Base-by-base conservation (phyloP, 2,797 vertebrate species). In the Microctenopoma stevenorrisi region DNA sequence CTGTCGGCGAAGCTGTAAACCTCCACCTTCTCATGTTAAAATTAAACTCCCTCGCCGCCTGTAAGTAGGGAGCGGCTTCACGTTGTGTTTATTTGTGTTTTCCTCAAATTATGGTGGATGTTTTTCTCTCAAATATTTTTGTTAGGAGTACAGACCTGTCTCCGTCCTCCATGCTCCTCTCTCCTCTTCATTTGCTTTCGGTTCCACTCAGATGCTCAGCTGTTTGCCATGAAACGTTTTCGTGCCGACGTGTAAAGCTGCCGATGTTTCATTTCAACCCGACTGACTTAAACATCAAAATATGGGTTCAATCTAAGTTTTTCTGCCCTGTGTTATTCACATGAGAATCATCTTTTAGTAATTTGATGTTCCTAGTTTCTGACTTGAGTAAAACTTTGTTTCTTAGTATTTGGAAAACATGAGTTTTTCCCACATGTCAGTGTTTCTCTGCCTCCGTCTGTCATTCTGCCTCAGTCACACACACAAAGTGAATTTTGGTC, bases 61-160 rank as follows among this genome's bases (percentile, higher is more conserved):
- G 60, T 5, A 5, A 66, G 77, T 0, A 68, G 4, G 42, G 14
- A 74, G 53, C 72, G 56, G 64, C 67, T 76, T 40, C 46, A 9
- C n/a, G 15, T 57, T 55, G 55, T 72, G 65, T 79, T 82, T 78
- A 68, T 77, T 84, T 77, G 76, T 67, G 52, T 69, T 86, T 78
- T 68, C 30, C 25, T 66, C 47, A 69, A 79, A 86, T 71, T 47
- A 47, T n/a, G 18, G 53, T 40, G 73, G 46, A 74, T 56, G 53
- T 71, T 81, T 22, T 77, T 46, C 33, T 44, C 52, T 78, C 35
- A 67, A 56, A 69, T 75, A 66, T 67, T 79, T 22, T 59, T 40
- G 30, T 76, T 69, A 6, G 47, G 50, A 66, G 30, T 25, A 38
- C 62, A 25, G 50, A 67, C 49, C n/a, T 57, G 46, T 55, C 38